Percentiles rank a stretch among this genome's conserved stretches.
Conservation (phyloP, 2,888 invertebrate species). For the Caradrina clavipalpis region DNA sequence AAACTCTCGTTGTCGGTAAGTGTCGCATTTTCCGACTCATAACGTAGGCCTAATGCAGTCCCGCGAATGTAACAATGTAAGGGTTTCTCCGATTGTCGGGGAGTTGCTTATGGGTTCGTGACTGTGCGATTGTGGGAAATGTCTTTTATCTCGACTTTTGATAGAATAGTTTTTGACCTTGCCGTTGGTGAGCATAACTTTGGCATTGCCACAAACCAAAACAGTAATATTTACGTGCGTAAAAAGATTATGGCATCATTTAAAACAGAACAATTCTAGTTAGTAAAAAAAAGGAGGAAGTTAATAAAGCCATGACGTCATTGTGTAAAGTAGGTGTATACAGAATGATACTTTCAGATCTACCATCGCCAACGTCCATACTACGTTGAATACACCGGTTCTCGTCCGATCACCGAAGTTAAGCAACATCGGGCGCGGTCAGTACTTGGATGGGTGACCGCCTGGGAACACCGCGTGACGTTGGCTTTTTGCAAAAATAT, state of each 20-base stretch:
- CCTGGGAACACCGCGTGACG: constrained; percentile 80
- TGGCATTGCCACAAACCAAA: neutral
- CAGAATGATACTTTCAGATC: neutral
- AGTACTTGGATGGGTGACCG: constrained; percentile 85
- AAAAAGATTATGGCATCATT: too few species aligned
- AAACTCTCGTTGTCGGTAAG: constrained; percentile 69
- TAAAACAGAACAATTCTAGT: too few species aligned
- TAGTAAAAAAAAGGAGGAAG: too few species aligned
- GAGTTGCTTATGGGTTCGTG: constrained; percentile 48
- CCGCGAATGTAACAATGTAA: constrained; percentile 47
- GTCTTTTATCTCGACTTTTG: constrained; percentile 60
- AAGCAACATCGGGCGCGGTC: constrained; percentile 85
- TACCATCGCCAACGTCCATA: constrained; percentile 76
- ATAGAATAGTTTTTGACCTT: neutral
- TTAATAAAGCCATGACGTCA: neutral
- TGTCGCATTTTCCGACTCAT: constrained; percentile 80
- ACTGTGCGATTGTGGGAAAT: constrained; percentile 30
- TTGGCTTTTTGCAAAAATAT: constrained; percentile 70
- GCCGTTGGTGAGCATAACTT: neutral
- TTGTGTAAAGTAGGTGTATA: neutral
- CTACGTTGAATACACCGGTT: constrained; percentile 86
- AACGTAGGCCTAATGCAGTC: constrained; percentile 70
- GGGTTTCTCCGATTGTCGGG: constrained; percentile 60
- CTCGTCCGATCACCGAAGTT: constrained; percentile 88
- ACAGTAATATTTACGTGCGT: too few species aligned